Percentiles rank a stretch among this genome's conserved stretches.
Conservation (phyloP, 2,888 invertebrate genomes). For the Campaea margaritaria region DNA sequence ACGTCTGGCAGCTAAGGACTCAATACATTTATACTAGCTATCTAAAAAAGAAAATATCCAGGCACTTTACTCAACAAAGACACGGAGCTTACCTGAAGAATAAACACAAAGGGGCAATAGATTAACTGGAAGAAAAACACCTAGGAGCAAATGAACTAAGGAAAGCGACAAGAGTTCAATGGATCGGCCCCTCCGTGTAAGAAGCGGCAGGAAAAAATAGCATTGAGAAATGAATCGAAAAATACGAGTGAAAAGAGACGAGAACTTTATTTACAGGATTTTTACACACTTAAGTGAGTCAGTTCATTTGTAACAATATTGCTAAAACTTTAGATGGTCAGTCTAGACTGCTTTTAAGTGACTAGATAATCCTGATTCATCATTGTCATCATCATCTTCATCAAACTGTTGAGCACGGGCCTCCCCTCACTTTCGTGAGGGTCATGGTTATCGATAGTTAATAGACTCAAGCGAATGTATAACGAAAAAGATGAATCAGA, state of each 20-base stretch:
- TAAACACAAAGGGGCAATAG: slow-evolving; percentile 38
- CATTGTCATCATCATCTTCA: no score
- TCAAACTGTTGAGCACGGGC: no score
- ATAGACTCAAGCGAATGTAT: no score
- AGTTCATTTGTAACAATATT: slow-evolving; percentile 27
- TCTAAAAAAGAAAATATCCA: slow-evolving; percentile 23
- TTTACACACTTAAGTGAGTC: slow-evolving; percentile 8
- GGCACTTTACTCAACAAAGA: slow-evolving; percentile 25
- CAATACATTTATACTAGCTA: slow-evolving; percentile 14
- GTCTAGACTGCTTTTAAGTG: slow-evolving; percentile 19
- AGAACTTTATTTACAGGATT: slow-evolving; percentile 22
- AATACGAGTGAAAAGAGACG: slow-evolving; percentile 23
- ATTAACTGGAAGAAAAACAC: slow-evolving; percentile 40
- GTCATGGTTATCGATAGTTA: no score
- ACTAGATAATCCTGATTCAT: no score
- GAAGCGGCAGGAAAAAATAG: slow-evolving; percentile 43
- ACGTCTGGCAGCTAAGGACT: background rate
- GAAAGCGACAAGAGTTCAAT: slow-evolving; percentile 43
- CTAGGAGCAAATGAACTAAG: slow-evolving; percentile 42
- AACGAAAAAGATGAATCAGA: no score
- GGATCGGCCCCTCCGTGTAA: slow-evolving; percentile 37
- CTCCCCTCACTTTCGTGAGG: no score
- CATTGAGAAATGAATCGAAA: slow-evolving; percentile 44
- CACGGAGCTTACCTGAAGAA: slow-evolving; percentile 30
- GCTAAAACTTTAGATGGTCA: slow-evolving; percentile 6